Conservation (phyloP, 2,797 vertebrate species). For the Streptopelia turtur region DNA sequence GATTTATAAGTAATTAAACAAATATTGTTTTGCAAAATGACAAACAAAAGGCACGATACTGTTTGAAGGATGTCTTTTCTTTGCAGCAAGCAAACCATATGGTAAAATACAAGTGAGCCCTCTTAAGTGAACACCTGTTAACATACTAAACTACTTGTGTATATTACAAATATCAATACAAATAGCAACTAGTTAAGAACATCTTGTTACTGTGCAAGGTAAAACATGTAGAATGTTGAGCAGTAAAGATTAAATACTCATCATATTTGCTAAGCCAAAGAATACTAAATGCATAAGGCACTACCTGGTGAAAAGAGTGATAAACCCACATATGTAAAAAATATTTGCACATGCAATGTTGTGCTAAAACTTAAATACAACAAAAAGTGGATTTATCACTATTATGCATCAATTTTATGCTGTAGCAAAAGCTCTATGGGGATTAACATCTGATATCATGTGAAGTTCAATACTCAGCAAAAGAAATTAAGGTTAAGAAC, state of each 20-base stretch:
- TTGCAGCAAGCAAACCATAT: constrained; percentile 54
- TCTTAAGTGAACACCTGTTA: constrained; percentile 69
- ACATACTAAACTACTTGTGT: constrained; percentile 43
- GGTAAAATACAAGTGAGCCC: constrained; percentile 60
- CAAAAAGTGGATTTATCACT: not conserved
- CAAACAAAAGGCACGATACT: constrained; percentile 16
- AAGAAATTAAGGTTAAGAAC: not conserved
- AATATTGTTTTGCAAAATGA: constrained; percentile 41
- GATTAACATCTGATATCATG: not conserved
- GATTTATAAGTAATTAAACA: constrained; percentile 53
- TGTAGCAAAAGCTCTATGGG: not conserved
- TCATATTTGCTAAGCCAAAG: not conserved
- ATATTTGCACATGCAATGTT: not conserved
- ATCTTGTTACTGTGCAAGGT: not conserved
- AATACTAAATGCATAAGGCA: not conserved
- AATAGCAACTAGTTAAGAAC: constrained; percentile 55
- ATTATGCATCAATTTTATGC: not conserved
- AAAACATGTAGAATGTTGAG: not conserved
- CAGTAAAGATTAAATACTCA: constrained; percentile 9
- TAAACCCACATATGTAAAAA: not conserved
- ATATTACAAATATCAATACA: constrained; percentile 53
- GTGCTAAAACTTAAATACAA: not conserved
- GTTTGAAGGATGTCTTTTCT: constrained; percentile 55
- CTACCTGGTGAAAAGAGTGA: not conserved
- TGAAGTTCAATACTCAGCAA: not conserved